Evolutionary conservation across 2,797 vertebrate genomes (phyloP).

Genomic region (Helostoma temminkii): DNA sequence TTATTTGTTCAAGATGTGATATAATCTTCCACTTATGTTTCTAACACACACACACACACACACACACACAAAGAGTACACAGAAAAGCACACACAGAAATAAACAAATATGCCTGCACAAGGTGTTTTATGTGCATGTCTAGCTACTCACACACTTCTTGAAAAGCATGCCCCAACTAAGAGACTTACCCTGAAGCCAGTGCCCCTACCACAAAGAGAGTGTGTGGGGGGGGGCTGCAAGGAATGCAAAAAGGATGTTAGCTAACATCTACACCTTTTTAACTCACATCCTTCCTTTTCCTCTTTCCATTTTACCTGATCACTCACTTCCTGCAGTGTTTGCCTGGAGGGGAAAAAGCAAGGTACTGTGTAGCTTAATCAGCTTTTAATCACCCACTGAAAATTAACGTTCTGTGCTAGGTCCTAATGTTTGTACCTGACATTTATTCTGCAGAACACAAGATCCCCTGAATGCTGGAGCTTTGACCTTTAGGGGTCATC

Average conservation of each 20-base stretch:
- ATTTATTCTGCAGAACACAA: constrained; percentile 13
- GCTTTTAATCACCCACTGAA: constrained; percentile 42
- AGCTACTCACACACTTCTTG: constrained; percentile 37
- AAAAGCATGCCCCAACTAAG: constrained; percentile 61
- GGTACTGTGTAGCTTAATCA: constrained; percentile 54
- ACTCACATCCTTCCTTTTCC: constrained; percentile 55
- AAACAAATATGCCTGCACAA: neutral
- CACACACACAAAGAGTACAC: neutral
- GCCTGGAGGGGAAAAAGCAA: constrained; percentile 29
- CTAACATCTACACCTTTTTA: constrained; percentile 44
- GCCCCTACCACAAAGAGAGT: constrained; percentile 57
- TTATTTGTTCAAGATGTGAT: constrained; percentile 47
- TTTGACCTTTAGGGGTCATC: constrained; percentile 30
- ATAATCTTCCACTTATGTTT: constrained; percentile 45
- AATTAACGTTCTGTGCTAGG: constrained; percentile 14
- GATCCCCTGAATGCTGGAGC: constrained; percentile 15
- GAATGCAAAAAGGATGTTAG: constrained; percentile 60
- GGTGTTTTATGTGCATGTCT: no score
- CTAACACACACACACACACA: neutral
- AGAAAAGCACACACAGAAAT: constrained; percentile 6
- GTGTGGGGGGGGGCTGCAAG: constrained; percentile 42
- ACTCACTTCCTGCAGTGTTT: constrained; percentile 53
- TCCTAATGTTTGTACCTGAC: constrained; percentile 14
- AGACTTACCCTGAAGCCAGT: constrained; percentile 57
- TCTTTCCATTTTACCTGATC: constrained; percentile 49